Evolutionary conservation across 2,113 vertebrate genomes (phyloP), one percentile per base, ranked within the genome.

Genomic region (Conger conger): DNA sequence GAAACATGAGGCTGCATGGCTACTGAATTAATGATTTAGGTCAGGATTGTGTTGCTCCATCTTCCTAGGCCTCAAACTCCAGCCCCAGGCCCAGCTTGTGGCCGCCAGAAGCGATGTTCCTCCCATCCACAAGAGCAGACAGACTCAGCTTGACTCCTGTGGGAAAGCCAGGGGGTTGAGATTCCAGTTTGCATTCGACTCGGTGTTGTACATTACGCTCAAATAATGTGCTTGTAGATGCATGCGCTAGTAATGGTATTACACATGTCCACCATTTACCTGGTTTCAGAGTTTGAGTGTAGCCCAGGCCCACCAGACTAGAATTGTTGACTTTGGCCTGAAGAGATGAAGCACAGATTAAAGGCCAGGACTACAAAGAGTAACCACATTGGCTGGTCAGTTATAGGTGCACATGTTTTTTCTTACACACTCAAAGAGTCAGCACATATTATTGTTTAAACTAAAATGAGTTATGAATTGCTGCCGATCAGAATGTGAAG

Each of bases 281-380:
- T 94, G 97, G 97, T 91, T 98, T 99, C 90, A 99, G 94, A 86
- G 96, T 97, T 93, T 99, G 98, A 93, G 97, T 98, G 87, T 99
- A 99, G 91, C 98, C 98, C 92, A 99, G 94, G 63, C 98, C 98
- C 5, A 99, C 96, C 17, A 99, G 96, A 89, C 98, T 99, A 88
- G 98, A 99, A 91, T 99, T 99, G 93, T 99, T 99, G 93, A 98
- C 98, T 95, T 99, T 99, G 91, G 97, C 97, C 98, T 99, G 88
- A 63, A 77, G 37, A 57, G 87, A 86, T 79, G 57, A 1, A 23
- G 57, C 20, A 63, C 57, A 2, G 57, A 27, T 63, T 63, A 63
- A 63, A 63, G 20, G 27, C 4, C 57, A 3, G 23, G 23, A 63
- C 45, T 50, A 50, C 23, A 63, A 23, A 63, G 57, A 63, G 57